Base-by-base conservation (phyloP, 1,140 invertebrate genomes). In the Drosophila paulistorum region DNA sequence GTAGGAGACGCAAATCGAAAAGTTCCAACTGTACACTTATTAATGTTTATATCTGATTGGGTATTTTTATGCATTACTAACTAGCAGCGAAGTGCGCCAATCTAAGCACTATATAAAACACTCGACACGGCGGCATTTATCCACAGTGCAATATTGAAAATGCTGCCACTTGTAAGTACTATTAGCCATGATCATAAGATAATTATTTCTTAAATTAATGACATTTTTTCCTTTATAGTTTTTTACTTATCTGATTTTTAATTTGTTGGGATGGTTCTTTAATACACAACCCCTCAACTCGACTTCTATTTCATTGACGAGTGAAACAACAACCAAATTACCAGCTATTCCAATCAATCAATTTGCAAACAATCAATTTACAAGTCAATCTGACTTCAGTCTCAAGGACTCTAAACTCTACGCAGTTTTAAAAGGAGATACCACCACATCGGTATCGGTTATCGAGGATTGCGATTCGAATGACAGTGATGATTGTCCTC, bases 121-220 rank as follows among this genome's bases (percentile, higher is more conserved):
- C 17, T 23, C 65, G 35, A 45, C 41, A 37, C n/a, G 11, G 14
- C 65, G 45, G n/a, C 64, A 59, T 68, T 60, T 45, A 17, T 30
- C 7, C 65, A 58, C 68, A 85, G 82, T 86, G 55, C 33, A 7
- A 4, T 59, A 70, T 26, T 39, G 39, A 82, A 74, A 80, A 85
- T 85, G 82, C 79, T 78, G 62, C 72, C 68, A 60, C 61, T 65
- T 72, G 81, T 85, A 79, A 86, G 81, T 85, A 74, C 20, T 45
- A 30, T 30, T 30, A 30, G 30, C 6, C 6, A 20, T 7, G 13
- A 57, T 39, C 11, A 3, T 3, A 7, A 11, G 11, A 13, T 11
- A 11, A 39, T 55, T 39, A 55, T 10, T 23, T 1, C 39, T 33
- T 9, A 51, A 33, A 66, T 39, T 68, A 64, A 11, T 51, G 60